These are phyloP conservation scores for Platorchestia sp. DNA, from an alignment of 1,140 invertebrate genomes.

Conservation along the genomic window DNA sequence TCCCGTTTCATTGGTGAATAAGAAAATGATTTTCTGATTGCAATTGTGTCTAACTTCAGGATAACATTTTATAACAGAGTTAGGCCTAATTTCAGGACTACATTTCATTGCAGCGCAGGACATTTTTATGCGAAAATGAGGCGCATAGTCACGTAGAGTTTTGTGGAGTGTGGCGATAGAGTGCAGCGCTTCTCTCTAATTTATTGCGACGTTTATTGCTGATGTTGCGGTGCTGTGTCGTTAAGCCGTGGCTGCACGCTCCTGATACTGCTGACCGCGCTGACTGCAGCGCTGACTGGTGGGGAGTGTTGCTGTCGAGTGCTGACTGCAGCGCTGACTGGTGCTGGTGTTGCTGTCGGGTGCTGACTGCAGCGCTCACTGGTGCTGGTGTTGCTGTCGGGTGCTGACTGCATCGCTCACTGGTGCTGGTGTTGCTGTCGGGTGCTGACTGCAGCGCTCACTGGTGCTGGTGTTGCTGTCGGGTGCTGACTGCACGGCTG, in stretches of 20 bases:
- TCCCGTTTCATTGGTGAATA: not conserved
- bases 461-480: not conserved
- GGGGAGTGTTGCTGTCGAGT: not conserved
- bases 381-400: not conserved
- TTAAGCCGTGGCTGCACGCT: not conserved
- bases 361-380: not conserved
- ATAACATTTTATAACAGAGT: too few relatives aligned
- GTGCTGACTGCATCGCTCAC: not conserved
- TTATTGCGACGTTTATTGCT: constrained; percentile 36
- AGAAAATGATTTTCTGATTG: not conserved
- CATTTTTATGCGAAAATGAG: not conserved
- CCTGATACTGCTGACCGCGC: not conserved
- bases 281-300: not conserved
- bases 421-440: not conserved
- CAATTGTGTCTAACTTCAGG: not conserved
- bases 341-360: not conserved
- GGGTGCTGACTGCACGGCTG: not conserved
- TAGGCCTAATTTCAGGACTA: too few relatives aligned
- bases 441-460: not conserved
- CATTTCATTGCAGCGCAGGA: not conserved
- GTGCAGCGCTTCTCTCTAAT: constrained; percentile 1
- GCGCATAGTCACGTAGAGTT: not conserved
- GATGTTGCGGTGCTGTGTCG: not conserved
- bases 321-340: not conserved
- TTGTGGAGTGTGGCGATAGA: not conserved